Evolutionary conservation across 2,888 invertebrate species (phyloP).

Genomic region (Lamellibrachia satsuma): DNA sequence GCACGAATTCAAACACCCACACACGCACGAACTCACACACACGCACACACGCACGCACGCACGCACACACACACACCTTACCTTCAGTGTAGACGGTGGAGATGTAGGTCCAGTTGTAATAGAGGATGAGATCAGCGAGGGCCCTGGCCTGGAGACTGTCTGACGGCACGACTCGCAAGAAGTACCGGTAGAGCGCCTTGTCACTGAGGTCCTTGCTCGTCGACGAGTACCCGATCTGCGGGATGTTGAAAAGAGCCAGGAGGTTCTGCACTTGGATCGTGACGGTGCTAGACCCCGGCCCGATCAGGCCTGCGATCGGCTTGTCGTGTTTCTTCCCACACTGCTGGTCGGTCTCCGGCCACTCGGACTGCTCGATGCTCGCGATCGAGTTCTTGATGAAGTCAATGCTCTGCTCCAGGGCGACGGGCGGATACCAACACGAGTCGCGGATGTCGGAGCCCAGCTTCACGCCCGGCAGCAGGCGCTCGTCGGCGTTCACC

Average conservation of each 20-base stretch:
- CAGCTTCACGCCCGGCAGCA: conserved; percentile 71
- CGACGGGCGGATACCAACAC: conserved; percentile 84
- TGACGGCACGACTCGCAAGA: conserved; percentile 81
- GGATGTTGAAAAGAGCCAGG: conserved; percentile 75
- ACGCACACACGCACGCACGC: not conserved
- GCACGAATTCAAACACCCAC: not conserved
- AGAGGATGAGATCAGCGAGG: conserved; percentile 71
- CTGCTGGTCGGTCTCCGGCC: conserved; percentile 20
- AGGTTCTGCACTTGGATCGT: conserved; percentile 79
- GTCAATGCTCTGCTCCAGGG: conserved; percentile 80
- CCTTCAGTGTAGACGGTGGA: conserved; percentile 81
- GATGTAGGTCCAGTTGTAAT: conserved; percentile 80
- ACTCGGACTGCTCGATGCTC: conserved; percentile 43
- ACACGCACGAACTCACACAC: not conserved
- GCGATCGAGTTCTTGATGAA: conserved; percentile 75
- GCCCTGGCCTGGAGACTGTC: conserved; percentile 81
- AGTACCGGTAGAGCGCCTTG: conserved; percentile 79
- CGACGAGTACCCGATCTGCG: conserved; percentile 81
- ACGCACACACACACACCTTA: conserved; percentile 56
- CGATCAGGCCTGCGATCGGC: conserved; percentile 76
- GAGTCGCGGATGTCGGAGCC: conserved; percentile 82
- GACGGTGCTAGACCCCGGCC: conserved; percentile 79
- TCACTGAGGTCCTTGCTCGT: conserved; percentile 80
- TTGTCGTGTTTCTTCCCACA: conserved; percentile 41
- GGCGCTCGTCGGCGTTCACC: conserved; percentile 72